phyloP scores from a whole-genome alignment of 2,113 vertebrate genomes.

The Rattus rattus region DNA sequence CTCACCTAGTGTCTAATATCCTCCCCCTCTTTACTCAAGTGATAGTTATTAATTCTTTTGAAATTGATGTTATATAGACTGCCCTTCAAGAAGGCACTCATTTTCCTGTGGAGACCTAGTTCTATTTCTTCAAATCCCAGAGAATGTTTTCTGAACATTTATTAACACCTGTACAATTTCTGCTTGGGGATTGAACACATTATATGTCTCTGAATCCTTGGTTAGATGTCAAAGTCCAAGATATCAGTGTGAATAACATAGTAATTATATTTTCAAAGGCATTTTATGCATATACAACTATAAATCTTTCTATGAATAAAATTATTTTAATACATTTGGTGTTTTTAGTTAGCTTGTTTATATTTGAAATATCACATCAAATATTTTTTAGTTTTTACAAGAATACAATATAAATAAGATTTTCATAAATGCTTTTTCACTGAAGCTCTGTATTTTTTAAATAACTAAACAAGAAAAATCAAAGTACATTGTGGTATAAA shows the following conservation, averaged over 20 bases:
- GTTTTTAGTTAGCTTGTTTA: neutral
- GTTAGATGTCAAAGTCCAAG: neutral
- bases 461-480: neutral
- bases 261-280: neutral
- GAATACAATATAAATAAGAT: neutral
- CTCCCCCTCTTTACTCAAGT: neutral
- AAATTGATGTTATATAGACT: neutral
- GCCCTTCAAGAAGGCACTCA: neutral
- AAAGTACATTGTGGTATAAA: neutral
- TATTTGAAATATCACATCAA: neutral
- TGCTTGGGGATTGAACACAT: neutral
- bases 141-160: neutral
- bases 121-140: neutral
- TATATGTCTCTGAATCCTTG: neutral
- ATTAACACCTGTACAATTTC: neutral
- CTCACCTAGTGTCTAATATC: neutral
- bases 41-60: neutral
- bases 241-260: neutral
- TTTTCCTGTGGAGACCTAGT: neutral
- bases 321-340: neutral
- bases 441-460: neutral
- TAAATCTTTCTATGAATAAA: constrained; percentile 24
- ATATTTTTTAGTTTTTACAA: neutral
- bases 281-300: neutral
- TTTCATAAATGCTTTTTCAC: constrained; percentile 1